phyloP scores from a whole-genome alignment of 2,797 vertebrate genomes.

The Typhlichthys subterraneus region DNA sequence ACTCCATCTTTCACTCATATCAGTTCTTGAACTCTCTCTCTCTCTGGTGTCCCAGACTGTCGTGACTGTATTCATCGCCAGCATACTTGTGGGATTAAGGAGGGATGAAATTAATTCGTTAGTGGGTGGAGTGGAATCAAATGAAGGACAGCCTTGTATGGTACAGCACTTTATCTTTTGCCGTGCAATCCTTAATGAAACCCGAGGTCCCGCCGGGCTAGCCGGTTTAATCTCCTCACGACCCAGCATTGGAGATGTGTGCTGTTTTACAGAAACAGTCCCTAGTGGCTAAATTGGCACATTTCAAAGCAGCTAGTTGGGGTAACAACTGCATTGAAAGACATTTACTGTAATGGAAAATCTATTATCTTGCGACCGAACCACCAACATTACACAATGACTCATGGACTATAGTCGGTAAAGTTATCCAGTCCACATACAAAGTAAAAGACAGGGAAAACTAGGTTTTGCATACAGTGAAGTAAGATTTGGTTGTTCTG shows the following conservation, averaged over 20 bases:
- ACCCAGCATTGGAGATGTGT: background rate
- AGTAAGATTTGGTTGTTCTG: slow-evolving; percentile 13
- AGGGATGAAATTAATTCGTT: slow-evolving; percentile 78
- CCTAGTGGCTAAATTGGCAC: too few relatives aligned
- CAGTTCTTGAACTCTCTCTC: slow-evolving; percentile 17
- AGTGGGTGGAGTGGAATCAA: slow-evolving; percentile 48
- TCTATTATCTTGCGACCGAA: too few relatives aligned
- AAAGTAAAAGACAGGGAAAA: too few relatives aligned
- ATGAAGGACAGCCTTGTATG: slow-evolving; percentile 36
- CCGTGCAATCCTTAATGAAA: slow-evolving; percentile 68
- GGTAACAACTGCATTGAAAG: too few relatives aligned
- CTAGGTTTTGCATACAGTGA: too few relatives aligned
- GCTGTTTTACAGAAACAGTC: too few relatives aligned
- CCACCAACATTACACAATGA: too few relatives aligned
- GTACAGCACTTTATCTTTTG: slow-evolving; percentile 62
- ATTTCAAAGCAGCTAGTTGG: too few relatives aligned
- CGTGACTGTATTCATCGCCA: slow-evolving; percentile 77
- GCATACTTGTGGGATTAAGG: slow-evolving; percentile 82
- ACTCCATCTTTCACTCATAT: background rate
- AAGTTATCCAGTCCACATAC: too few relatives aligned
- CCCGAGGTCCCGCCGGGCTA: slow-evolving; percentile 50
- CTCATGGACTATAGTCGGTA: too few relatives aligned
- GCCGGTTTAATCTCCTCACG: slow-evolving; percentile 42
- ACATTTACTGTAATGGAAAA: too few relatives aligned
- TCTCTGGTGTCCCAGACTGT: slow-evolving; percentile 51